phyloP scores from a whole-genome alignment of 2,888 invertebrate genomes.

The Drosophila yooni region DNA sequence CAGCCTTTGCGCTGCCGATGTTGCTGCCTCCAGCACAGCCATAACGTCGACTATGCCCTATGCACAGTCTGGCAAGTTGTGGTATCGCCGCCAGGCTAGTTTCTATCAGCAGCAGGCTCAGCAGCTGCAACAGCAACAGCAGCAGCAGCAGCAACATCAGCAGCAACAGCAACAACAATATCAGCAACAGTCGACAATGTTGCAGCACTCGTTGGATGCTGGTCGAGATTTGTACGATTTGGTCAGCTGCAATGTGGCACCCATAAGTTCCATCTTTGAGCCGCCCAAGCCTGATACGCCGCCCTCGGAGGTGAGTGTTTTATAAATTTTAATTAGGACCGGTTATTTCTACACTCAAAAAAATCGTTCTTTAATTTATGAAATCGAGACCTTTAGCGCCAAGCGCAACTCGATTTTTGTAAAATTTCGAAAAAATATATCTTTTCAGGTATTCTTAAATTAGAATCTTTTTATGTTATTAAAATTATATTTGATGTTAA shows the following conservation, averaged over 20 bases:
- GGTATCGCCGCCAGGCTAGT: constrained; percentile 78
- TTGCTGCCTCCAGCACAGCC: constrained; percentile 51
- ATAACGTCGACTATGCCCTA: constrained; percentile 38
- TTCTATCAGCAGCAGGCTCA: constrained; percentile 57
- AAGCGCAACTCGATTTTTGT: neutral
- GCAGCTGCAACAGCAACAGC: constrained; percentile 36
- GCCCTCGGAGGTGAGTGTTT: constrained; percentile 72
- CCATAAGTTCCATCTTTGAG: constrained; percentile 75
- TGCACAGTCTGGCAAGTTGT: constrained; percentile 64
- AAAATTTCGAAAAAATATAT: neutral
- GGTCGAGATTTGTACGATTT: constrained; percentile 68
- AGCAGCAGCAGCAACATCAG: constrained; percentile 42
- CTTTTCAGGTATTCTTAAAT: neutral
- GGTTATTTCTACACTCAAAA: too few relatives aligned
- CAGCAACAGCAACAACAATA: constrained; percentile 30
- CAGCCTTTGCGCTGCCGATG: constrained; percentile 62
- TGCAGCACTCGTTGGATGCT: constrained; percentile 14
- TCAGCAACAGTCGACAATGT: constrained; percentile 8
- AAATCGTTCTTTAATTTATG: neutral
- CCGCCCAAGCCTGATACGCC: constrained; percentile 84
- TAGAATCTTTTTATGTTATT: neutral
- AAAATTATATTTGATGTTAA: neutral
- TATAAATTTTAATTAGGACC: neutral
- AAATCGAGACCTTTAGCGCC: too few relatives aligned
- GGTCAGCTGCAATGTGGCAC: constrained; percentile 62